Base-by-base conservation (phyloP, 2,888 invertebrate species). In the Trichogramma dendrolimi region DNA sequence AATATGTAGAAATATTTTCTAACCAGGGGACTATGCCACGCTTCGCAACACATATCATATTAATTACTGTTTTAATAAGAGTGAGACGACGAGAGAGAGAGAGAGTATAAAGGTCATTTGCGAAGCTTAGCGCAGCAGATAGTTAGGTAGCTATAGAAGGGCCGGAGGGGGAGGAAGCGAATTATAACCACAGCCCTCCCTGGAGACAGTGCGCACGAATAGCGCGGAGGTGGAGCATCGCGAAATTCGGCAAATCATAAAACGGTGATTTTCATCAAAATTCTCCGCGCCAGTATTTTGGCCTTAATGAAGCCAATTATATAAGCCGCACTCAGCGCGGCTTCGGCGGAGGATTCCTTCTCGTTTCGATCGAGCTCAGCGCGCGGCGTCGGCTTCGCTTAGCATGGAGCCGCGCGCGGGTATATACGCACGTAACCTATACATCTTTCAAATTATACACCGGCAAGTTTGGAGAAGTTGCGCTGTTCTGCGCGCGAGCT, bases 281-380 rank as follows among this genome's bases (percentile, higher is more conserved):
- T 60, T 46, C 51, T 47, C 14, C 51, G 39, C 39, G 51, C 58
- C 58, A 62, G 62, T 65, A 27, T 27, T 27, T 27, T 27, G 27
- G 27, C 27, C 3, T 2, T 27, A 27, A 27, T 27, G 27, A 27
- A 27, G 27, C 27, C 27, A 27, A 27, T 27, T 27, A 27, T 27
- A 27, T 27, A 27, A 27, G 27, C 27, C 27, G 27, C 27, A 27
- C 27, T 27, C 27, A 27, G 27, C 27, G 27, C 48, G 6, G 48
- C 48, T 11, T 5, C 11, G 11, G 40, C 11, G 46, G 41, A 55
- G 58, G 55, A 60, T 62, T 62, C 58, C 55, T 62, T 65, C 62
- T 62, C 62, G 55, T 65, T 53, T 52, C 39, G 65, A 65, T 65
- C 55, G 49, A 51, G 60, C 27, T 46, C 59, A 40, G 47, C 42